Conservation (phyloP, 2,797 vertebrate species). For the Crocidura indochinensis region DNA sequence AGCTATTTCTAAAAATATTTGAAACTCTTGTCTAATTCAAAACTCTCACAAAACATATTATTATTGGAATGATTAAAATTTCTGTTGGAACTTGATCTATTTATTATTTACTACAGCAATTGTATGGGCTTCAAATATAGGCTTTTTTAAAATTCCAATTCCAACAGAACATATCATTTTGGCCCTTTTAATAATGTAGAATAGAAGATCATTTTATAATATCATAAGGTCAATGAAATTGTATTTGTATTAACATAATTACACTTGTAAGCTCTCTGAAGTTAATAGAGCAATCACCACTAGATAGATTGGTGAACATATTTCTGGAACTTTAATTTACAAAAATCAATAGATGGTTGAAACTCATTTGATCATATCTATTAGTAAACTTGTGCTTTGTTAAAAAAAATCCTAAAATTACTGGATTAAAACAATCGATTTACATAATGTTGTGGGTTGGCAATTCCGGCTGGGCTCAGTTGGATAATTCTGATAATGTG, state of each 20-base stretch:
- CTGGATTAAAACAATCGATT: conserved; percentile 11
- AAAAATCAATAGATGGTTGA: conserved; percentile 34
- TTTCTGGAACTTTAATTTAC: conserved; percentile 44
- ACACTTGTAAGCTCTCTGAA: not conserved
- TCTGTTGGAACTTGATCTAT: not conserved
- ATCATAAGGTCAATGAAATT: not conserved
- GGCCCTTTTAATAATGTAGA: not conserved
- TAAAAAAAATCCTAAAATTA: conserved; percentile 49
- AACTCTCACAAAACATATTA: no score
- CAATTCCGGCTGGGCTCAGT: not conserved
- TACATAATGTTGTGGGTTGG: not conserved
- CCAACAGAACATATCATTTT: not conserved
- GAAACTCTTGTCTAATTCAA: no score
- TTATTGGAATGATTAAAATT: not conserved
- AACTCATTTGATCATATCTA: conserved; percentile 1
- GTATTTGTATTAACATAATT: conserved; percentile 58
- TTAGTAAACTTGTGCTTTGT: conserved; percentile 29
- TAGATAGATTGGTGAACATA: not conserved
- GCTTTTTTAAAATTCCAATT: conserved; percentile 4
- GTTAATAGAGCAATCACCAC: conserved; percentile 32
- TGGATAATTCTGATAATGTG: not conserved
- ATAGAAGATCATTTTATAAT: conserved; percentile 42
- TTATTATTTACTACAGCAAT: conserved; percentile 10
- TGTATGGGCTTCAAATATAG: conserved; percentile 21
- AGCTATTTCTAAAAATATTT: not conserved